phyloP scores from a whole-genome alignment of 1,140 invertebrate genomes.

The Anagrus nilaparvatae region DNA sequence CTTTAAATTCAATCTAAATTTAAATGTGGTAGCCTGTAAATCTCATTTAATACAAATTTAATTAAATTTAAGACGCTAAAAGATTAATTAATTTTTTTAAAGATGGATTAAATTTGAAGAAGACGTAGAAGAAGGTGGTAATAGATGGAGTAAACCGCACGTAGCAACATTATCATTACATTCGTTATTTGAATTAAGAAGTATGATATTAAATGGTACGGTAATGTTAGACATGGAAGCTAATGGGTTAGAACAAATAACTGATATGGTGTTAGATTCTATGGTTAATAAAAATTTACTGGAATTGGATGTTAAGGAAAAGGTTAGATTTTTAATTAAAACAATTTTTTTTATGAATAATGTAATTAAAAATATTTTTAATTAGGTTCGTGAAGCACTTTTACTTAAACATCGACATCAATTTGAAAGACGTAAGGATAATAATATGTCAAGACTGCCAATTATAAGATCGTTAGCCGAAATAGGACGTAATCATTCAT shows the following conservation, averaged over 20 bases:
- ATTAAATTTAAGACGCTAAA: too few species aligned
- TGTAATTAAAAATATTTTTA: neutral
- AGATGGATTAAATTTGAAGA: conserved; percentile 95
- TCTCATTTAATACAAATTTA: too few species aligned
- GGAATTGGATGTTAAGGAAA: conserved; percentile 64
- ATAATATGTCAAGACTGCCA: conserved; percentile 74
- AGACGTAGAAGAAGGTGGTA: conserved; percentile 88
- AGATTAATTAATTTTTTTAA: too few species aligned
- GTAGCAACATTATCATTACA: conserved; percentile 86
- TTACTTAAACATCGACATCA: conserved; percentile 90
- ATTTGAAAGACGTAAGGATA: conserved; percentile 74
- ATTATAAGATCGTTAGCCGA: conserved; percentile 93
- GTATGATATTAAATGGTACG: conserved; percentile 76
- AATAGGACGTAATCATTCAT: conserved; percentile 91
- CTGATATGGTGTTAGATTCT: conserved; percentile 85
- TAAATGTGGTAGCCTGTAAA: too few species aligned
- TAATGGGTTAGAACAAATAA: conserved; percentile 69
- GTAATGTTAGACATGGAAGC: conserved; percentile 90
- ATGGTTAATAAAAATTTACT: conserved; percentile 76
- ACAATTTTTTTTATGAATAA: neutral
- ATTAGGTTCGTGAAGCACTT: conserved; percentile 70
- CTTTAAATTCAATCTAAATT: too few species aligned
- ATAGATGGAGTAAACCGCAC: conserved; percentile 90
- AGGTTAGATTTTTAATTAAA: conserved; percentile 39
- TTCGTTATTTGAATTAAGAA: conserved; percentile 80